Base-by-base conservation (phyloP, 1,140 invertebrate species). In the Muscidifurax raptorellus region DNA sequence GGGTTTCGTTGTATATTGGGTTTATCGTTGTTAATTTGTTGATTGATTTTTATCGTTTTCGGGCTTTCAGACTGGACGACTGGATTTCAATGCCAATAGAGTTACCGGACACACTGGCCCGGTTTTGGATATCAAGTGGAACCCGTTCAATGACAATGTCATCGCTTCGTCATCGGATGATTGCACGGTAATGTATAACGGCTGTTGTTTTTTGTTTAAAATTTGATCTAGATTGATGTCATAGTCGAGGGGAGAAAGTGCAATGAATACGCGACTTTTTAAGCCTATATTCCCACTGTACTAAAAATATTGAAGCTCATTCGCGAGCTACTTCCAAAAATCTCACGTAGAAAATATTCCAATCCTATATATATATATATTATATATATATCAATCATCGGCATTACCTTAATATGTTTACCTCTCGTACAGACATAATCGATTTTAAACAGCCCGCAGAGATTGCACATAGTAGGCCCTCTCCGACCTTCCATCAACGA, bases 101-200 rank as follows among this genome's bases (percentile, higher is more conserved):
- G 96, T 97, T 69, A 96, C 96, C 25, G 97, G 97, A 47, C 97
- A 98, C 92, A 94, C 95, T 76, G 97, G 97, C 66, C 96, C 96
- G 6, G 96, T 98, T 83, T 92, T 97, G 84, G 97, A 98, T 91
- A 96, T 98, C 85, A 97, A 97, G 92, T 98, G 96, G 96, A 97
- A 97, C 92, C 97, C 97, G 72, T 98, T 98, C 93, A 98, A 98
- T 91, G 98, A 99, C 93, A 98, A 99, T 92, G 95, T 99, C 87
- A 99, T 99, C 88, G 98, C 98, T 30, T 98, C 97, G 25, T 97
- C 96, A 91, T 98, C 97, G 59, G 98, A 99, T 92, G 98, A 99
- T 92, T 97, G 96, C 91, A 97, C 97, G 84, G 96, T 97, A 94
- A 95, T 94, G 93, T n/a, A n/a, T n/a, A n/a, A 86, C 36, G 76